phyloP scores from a whole-genome alignment of 2,888 invertebrate species.

The Chorisops tibialis region DNA sequence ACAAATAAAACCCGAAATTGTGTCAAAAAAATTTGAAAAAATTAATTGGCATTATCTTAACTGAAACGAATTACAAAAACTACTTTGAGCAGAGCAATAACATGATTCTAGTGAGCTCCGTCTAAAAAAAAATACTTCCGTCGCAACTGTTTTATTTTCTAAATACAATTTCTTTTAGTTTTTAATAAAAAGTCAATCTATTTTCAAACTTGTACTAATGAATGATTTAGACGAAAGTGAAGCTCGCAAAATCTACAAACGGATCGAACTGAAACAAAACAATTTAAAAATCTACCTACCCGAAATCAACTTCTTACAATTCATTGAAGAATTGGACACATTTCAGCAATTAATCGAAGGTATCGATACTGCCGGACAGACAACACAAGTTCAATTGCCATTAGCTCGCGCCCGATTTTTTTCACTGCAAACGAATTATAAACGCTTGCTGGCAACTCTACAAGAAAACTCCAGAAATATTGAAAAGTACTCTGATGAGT shows the following conservation, averaged over 20 bases:
- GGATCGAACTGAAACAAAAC: slow-evolving; percentile 2
- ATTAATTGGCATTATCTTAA: too few relatives aligned
- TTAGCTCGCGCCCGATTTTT: neutral
- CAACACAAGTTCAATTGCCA: neutral
- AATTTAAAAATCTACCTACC: neutral
- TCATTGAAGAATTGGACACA: slow-evolving; percentile 6
- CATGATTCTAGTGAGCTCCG: too few relatives aligned
- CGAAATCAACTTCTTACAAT: slow-evolving; percentile 1
- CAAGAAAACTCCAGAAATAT: neutral
- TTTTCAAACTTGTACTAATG: slow-evolving; percentile 5
- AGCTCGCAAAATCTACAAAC: slow-evolving; percentile 4
- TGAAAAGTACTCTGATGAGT: neutral
- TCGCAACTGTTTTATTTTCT: too few relatives aligned
- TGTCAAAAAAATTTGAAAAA: too few relatives aligned
- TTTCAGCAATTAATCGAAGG: slow-evolving; percentile 12
- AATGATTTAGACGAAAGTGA: slow-evolving; percentile 5
- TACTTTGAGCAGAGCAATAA: too few relatives aligned
- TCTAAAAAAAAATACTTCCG: too few relatives aligned
- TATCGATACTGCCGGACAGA: neutral
- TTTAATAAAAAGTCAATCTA: too few relatives aligned
- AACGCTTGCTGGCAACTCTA: neutral
- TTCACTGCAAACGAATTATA: neutral
- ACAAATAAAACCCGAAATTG: too few relatives aligned
- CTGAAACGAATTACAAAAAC: too few relatives aligned
- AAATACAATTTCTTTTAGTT: too few relatives aligned